These are phyloP conservation scores for Pandemis corylana DNA, from an alignment of 2,888 invertebrate species.

Conservation along the genomic window DNA sequence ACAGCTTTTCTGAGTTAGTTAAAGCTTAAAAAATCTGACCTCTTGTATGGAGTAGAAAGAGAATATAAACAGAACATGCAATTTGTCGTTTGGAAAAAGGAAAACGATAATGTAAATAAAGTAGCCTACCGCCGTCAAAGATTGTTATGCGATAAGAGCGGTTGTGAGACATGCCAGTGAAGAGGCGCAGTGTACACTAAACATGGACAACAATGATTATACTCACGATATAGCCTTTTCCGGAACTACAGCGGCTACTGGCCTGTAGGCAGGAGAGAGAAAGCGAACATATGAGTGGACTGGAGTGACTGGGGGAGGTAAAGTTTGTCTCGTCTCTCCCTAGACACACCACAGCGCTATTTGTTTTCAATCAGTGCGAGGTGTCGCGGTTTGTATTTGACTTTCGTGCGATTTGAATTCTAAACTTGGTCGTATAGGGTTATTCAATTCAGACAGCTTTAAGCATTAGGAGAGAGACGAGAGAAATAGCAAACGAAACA, in stretches of 20 bases:
- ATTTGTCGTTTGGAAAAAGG: constrained; percentile 26
- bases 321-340: constrained; percentile 72
- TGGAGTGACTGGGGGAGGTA: constrained; percentile 74
- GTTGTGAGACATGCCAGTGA: constrained; percentile 60
- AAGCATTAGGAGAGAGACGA: constrained; percentile 58
- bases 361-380: constrained; percentile 49
- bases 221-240: constrained; percentile 98
- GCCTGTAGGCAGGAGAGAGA: constrained; percentile 88
- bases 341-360: constrained; percentile 48
- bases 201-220: constrained; percentile 79
- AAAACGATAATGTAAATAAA: constrained; percentile 31
- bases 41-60: constrained; percentile 10
- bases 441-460: constrained; percentile 39
- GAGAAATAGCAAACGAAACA: constrained; percentile 66
- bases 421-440: constrained; percentile 43
- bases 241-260: constrained; percentile 96
- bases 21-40: constrained; percentile 32
- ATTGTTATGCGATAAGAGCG: constrained; percentile 43
- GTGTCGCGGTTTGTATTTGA: constrained; percentile 45
- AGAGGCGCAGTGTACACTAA: constrained; percentile 57
- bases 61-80: constrained; percentile 28
- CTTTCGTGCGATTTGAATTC: constrained; percentile 47
- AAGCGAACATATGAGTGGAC: constrained; percentile 84
- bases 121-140: constrained; percentile 30
- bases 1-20: constrained; percentile 32